Evolutionary conservation across 2,113 vertebrate genomes (phyloP).

Genomic region (Carassius carassius): DNA sequence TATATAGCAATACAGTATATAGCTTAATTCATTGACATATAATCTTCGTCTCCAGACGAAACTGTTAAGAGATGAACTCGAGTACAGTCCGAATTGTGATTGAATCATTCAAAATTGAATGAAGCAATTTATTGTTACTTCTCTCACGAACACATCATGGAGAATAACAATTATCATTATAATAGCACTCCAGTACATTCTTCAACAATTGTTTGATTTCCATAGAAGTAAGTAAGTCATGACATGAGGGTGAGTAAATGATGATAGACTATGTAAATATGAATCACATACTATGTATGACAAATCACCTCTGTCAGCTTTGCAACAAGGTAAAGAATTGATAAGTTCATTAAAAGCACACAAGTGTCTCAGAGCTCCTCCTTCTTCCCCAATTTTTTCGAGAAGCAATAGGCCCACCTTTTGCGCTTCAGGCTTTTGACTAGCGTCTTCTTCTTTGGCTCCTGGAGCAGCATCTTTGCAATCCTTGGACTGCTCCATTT

Average conservation of each 20-base stretch:
- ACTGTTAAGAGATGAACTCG: too few relatives aligned
- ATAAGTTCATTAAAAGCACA: conserved; percentile 20
- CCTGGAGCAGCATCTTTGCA: conserved; percentile 53
- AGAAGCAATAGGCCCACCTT: conserved; percentile 62
- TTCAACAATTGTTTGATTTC: neutral
- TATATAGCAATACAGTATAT: neutral
- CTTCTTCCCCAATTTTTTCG: neutral
- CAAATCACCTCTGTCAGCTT: neutral
- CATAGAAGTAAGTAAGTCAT: neutral
- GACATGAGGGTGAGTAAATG: neutral
- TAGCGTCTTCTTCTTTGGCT: conserved; percentile 50
- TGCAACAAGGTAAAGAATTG: conserved; percentile 11
- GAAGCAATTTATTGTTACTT: too few relatives aligned
- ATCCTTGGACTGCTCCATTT: conserved; percentile 60
- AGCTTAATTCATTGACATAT: too few relatives aligned
- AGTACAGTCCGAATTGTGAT: too few relatives aligned
- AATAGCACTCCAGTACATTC: neutral
- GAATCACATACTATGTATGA: neutral
- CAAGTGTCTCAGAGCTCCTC: conserved; percentile 6
- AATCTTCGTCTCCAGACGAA: too few relatives aligned
- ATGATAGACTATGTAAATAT: neutral
- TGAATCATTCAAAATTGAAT: too few relatives aligned
- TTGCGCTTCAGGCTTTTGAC: conserved; percentile 48
- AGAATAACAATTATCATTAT: too few relatives aligned
- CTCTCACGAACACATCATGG: too few relatives aligned